Base-by-base conservation (phyloP, 2,797 vertebrate species). In the Urocyon cinereoargenteus region DNA sequence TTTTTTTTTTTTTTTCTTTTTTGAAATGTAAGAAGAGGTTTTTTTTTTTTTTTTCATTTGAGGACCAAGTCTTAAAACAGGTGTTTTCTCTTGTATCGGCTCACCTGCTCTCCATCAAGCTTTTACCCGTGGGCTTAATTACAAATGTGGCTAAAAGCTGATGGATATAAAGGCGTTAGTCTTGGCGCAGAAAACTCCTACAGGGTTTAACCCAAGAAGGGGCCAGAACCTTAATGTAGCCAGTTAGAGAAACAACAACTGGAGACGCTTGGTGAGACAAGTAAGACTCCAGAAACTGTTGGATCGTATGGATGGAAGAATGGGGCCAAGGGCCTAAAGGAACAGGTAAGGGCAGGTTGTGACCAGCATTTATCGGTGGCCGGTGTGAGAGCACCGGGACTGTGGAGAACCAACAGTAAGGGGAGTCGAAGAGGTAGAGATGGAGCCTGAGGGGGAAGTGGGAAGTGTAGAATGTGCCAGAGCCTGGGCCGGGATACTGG, bases 201-300 rank as follows among this genome's bases (percentile, higher is more conserved):
- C 66, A 26, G 64, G 16, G n/a, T 94, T 97, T 92, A 90, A 87
- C 31, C 77, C 21, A 89, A 78, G 86, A 77, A 94, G 89, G 18
- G 22, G 45, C 3, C 62, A 88, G 24, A 87, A 84, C 1, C 55
- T 70, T 87, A 85, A 92, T 11, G 51, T 40, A 86, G 28, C 49
- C 73, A 45, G 64, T 75, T 36, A 85, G 57, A 77, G 34, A 91
- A 68, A 36, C 6, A 51, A 70, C 28, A 95, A 83, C 53, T 57
- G 18, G 40, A 72, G 82, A 94, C 82, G 55, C 34, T 82, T 53
- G 5, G 15, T 77, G 31, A 95, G 59, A 28, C 73, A 95, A 94
- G 36, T 12, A 26, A 93, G 45, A 75, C 73, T 64, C 55, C 40
- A 90, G 92, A 90, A 84, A 49, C 51, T 77, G 31, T 86, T 13